Conservation (phyloP, 2,113 vertebrate genomes). For the Calypte anna region DNA sequence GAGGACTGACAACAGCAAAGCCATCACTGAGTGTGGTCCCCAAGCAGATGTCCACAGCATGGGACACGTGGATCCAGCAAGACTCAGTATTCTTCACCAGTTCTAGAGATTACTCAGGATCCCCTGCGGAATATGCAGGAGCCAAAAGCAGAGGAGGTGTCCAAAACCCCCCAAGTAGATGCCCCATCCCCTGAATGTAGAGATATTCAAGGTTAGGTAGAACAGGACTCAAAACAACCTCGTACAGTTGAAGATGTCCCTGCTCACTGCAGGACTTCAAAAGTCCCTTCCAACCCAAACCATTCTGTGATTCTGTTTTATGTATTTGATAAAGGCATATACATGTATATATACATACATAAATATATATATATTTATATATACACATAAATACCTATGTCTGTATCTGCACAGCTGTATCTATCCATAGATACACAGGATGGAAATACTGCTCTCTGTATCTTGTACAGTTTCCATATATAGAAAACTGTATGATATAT, state of each 20-base stretch:
- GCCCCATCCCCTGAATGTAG: not conserved
- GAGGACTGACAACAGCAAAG: not conserved
- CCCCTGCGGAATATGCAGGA: accelerated
- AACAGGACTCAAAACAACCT: not conserved
- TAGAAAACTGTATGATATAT: not conserved
- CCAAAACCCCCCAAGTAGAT: not conserved
- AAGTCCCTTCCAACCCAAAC: not conserved
- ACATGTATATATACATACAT: not conserved
- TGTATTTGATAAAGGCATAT: not conserved
- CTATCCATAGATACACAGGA: not conserved
- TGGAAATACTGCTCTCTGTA: not conserved
- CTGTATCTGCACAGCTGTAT: not conserved
- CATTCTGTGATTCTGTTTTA: not conserved
- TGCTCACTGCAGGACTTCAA: too few species aligned
- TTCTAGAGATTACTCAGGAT: not conserved
- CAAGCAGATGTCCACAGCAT: not conserved
- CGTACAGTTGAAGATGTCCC: not conserved
- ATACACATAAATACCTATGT: not conserved
- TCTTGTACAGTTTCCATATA: not conserved
- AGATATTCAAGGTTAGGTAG: not conserved
- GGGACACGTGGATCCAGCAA: accelerated
- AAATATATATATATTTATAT: not conserved
- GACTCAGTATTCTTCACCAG: not conserved
- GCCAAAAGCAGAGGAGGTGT: not conserved
- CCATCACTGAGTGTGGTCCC: not conserved